Evolutionary conservation across 2,797 vertebrate species (phyloP).

Genomic region (Rousettus madagascariensis): DNA sequence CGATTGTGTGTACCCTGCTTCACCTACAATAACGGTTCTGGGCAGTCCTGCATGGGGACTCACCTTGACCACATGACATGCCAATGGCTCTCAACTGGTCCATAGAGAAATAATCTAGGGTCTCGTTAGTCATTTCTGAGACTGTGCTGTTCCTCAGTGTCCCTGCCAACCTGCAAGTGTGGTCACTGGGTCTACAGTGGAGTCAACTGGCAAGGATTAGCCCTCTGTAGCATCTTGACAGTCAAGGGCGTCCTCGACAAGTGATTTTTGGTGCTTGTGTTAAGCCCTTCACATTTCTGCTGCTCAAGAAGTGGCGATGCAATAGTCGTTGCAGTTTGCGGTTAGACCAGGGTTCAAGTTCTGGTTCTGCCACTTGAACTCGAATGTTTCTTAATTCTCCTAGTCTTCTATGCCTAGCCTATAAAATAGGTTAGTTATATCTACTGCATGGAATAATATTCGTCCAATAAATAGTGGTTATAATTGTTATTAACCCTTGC

Average conservation of each 20-base stretch:
- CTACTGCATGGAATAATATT: neutral
- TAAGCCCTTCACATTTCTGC: neutral
- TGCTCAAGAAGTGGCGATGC: neutral
- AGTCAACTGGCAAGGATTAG: neutral
- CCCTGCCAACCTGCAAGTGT: neutral
- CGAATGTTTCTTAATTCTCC: neutral
- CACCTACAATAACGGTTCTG: neutral
- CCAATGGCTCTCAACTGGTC: neutral
- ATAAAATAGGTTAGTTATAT: neutral
- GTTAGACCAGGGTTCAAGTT: neutral
- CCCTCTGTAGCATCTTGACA: neutral
- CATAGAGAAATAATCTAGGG: neutral
- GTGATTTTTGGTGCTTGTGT: neutral
- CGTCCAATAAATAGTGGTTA: neutral
- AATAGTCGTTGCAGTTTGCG: neutral
- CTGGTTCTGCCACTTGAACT: neutral
- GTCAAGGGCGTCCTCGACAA: neutral
- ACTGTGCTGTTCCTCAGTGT: neutral
- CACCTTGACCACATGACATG: neutral
- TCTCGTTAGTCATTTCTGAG: neutral
- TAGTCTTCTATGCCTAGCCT: neutral
- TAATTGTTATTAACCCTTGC: neutral
- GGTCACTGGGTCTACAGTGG: neutral
- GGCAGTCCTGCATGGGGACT: neutral
- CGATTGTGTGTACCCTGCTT: neutral